Evolutionary conservation across 2,797 vertebrate genomes (phyloP), one percentile per base, ranked within the genome.

Genomic region (Rhinophrynus dorsalis): DNA sequence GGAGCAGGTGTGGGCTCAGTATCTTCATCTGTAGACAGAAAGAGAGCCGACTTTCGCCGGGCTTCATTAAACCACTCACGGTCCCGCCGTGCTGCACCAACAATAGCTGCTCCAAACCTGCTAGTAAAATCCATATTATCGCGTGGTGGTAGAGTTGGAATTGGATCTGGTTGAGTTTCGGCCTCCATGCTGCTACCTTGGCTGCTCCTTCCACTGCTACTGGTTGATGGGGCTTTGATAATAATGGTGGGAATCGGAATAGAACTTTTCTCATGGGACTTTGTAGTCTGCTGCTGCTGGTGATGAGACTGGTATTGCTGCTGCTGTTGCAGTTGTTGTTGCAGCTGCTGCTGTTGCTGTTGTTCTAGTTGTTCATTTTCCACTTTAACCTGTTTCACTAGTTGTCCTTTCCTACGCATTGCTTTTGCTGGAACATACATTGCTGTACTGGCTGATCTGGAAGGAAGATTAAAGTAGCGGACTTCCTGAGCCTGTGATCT

Each of bases 201-300:
- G 79, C 95, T 97, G 84, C 95, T 96, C 72, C 93, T 92, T 37
- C 95, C 95, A 63, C 94, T 96, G 85, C 95, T 97, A 83, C 95
- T 97, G 77, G 95, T 97, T 44, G 95, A 97, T 15, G 95, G 95
- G 0, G 95, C 95, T 78, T 97, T 97, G 61, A 97, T 94, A 8
- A 97, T 95, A 44, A 97, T 97, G 77, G 95, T 97, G 73, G 95
- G 95, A 65, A 97, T 95, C 21, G 95, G 89, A 75, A 96, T 96
- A 74, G 95, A 96, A 77, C 91, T 97, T 79, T 96, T 96, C 75
- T 95, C 94, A 17, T 91, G 60, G 0, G 89, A 82, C 15, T 84
- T 83, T 74, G 92, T 47, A 21, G 58, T 6, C 17, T 65, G 68
- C 23, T 73, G 75, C 15, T n/a, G 78, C 57, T 30, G 78, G 38